phyloP scores from a whole-genome alignment of 53 echinoderm and acorn worm genomes.

The Echinarachnius parma region DNA sequence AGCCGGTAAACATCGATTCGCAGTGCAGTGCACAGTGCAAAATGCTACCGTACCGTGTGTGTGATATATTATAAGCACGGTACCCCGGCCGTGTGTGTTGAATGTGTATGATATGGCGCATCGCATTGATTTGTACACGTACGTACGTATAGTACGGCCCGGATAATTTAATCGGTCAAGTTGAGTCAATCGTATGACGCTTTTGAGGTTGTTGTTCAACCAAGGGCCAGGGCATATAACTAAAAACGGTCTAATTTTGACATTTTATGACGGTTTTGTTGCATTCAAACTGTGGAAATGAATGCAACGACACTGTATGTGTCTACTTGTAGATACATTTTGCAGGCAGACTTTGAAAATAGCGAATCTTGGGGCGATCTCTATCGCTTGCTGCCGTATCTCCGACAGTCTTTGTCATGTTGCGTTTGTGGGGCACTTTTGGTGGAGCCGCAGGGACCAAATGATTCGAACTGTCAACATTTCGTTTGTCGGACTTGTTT shows the following conservation, averaged over 20 bases:
- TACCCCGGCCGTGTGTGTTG: no score
- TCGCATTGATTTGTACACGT: no score
- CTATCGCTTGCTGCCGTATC: conserved; percentile 94
- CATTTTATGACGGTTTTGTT: no score
- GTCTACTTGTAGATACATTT: conserved; percentile 96
- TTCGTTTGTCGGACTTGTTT: conserved; percentile 84
- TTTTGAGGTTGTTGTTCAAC: no score
- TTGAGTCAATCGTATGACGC: no score
- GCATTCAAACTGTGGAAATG: conserved; percentile 50
- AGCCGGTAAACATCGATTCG: conserved; percentile 61
- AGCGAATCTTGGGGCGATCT: conserved; percentile 95
- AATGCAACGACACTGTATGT: conserved; percentile 97
- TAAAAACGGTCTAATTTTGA: no score
- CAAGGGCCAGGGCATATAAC: no score
- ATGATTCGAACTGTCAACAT: conserved; percentile 95
- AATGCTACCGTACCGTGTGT: not conserved
- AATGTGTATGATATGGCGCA: no score
- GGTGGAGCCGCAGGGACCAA: conserved; percentile 85
- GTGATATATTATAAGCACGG: not conserved
- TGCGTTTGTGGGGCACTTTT: conserved; percentile 91
- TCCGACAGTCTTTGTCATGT: conserved; percentile 97
- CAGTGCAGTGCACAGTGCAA: not conserved
- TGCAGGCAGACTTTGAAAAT: conserved; percentile 87
- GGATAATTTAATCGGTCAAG: no score
- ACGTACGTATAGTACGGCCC: no score